phyloP scores from a whole-genome alignment of 2,888 invertebrate genomes.

The Congeria kusceri region DNA sequence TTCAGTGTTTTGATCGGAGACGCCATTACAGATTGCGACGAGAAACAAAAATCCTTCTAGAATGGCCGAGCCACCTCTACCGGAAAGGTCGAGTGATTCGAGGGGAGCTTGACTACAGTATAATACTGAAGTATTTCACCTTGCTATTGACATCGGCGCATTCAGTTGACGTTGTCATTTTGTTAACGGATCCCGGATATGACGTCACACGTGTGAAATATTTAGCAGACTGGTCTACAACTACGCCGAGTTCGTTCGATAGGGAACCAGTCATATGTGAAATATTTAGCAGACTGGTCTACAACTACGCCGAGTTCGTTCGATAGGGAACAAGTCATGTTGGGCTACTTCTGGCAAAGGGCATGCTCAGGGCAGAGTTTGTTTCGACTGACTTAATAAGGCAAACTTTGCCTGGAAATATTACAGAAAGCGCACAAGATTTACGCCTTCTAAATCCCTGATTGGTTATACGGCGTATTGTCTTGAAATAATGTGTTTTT shows the following conservation, averaged over 20 bases:
- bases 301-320: too few species aligned
- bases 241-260: too few species aligned
- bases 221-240: too few species aligned
- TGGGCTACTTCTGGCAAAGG: conserved; percentile 51
- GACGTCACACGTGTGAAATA: too few species aligned
- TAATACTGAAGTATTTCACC: conserved; percentile 72
- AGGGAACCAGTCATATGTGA: too few species aligned
- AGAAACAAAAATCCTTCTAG: conserved; percentile 64
- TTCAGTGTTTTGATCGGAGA: conserved; percentile 73
- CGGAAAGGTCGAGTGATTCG: conserved; percentile 69
- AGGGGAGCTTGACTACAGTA: conserved; percentile 64
- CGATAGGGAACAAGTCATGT: conserved; percentile 52
- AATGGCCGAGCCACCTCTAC: conserved; percentile 68
- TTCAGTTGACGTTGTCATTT: conserved; percentile 65
- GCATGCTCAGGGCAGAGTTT: conserved; percentile 44
- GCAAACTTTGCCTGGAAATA: conserved; percentile 16
- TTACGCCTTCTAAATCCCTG: conserved; percentile 51
- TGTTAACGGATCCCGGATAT: conserved; percentile 64
- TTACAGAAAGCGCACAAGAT: conserved; percentile 18
- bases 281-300: too few species aligned
- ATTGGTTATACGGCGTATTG: conserved; percentile 37
- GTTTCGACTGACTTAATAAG: conserved; percentile 41
- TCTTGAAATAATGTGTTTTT: conserved; percentile 15
- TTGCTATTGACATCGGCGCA: conserved; percentile 70
- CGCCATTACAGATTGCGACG: conserved; percentile 71